Base-by-base conservation (phyloP, 2,113 vertebrate genomes). In the Phylloscopus trochiloides region DNA sequence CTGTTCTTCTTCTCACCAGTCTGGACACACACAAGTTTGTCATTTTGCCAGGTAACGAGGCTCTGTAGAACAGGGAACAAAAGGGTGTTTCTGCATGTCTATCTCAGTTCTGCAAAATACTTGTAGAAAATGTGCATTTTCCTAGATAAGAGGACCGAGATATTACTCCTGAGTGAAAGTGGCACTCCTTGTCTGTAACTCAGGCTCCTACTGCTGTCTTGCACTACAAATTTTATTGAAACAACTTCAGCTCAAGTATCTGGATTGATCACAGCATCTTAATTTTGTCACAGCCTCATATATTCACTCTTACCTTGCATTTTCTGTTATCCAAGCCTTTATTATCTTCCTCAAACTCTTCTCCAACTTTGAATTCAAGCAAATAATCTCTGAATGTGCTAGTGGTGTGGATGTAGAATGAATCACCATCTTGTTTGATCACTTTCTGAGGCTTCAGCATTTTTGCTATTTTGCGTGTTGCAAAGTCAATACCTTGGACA, bases 321-420 rank as follows among this genome's bases (percentile, higher is more conserved):
- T 98, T 98, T 73, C 98, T 98, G 83, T 98, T 98, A 94, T 99
- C 99, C 94, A 99, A 81, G 17, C 99, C 98, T 92, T 98, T 96
- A n/a, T 98, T 99, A 47, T 98, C 98, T 97, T 99, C 99, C 12
- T 98, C 96, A 96, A 99, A 99, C 88, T 98, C 98, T 74, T 99
- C 94, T 55, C 97, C 98, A 29, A 98, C 72, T 89, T 81, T 98
- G 94, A 99, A 99, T 63, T 98, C 94, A n/a, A 99, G 24, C 3
- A 59, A 71, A 50, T 99, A 99, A 93, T 98, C 99, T 79, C 97
- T 96, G 59, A 99, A 97, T 36, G 96, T 96, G 96, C 98, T 99
- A n/a, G 91, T 47, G 0, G 98, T 99, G 58, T 98, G 98, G 96
- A 99, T 98, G 38, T 93, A 87, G 72, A 97, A 98, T 3, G 88